phyloP scores from a whole-genome alignment of 1,140 invertebrate species.

The Anastrepha obliqua region DNA sequence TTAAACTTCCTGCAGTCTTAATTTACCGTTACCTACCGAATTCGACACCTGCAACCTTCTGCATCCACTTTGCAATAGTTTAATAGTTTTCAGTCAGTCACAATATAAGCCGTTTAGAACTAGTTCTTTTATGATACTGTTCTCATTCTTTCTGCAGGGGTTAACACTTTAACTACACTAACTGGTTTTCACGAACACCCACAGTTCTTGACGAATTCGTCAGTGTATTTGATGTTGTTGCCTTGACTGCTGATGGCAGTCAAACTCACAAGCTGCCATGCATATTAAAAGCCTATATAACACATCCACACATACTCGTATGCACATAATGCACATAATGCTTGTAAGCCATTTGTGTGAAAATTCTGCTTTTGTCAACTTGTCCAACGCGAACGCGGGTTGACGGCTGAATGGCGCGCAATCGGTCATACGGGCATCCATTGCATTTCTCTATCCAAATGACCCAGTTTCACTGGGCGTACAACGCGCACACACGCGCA shows the following conservation, averaged over 20 bases:
- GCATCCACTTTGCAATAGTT: no score
- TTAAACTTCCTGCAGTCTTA: no score
- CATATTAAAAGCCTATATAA: background rate
- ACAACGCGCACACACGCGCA: conserved; percentile 3
- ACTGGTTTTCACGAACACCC: background rate
- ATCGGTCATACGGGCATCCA: conserved; percentile 7
- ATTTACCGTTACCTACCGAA: no score
- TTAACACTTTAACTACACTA: no score
- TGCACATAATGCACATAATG: background rate
- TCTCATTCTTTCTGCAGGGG: no score
- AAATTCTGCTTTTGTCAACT: conserved; percentile 48
- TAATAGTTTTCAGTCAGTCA: no score
- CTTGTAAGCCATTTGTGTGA: background rate
- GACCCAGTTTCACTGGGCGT: conserved; percentile 50
- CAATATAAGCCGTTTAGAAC: no score
- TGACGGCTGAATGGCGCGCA: conserved; percentile 7
- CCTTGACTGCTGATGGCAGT: conserved; percentile 27
- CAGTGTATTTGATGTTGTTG: conserved; percentile 19
- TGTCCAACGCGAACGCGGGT: conserved; percentile 11
- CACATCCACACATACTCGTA: background rate
- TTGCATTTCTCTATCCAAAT: conserved; percentile 31
- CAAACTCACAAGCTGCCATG: background rate
- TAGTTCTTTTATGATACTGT: no score
- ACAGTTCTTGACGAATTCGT: conserved; percentile 2
- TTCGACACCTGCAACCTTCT: no score